Evolutionary conservation across 35 echinoderm and acorn worm genomes (phyloP).

Genomic region (Ptychodera flava): DNA sequence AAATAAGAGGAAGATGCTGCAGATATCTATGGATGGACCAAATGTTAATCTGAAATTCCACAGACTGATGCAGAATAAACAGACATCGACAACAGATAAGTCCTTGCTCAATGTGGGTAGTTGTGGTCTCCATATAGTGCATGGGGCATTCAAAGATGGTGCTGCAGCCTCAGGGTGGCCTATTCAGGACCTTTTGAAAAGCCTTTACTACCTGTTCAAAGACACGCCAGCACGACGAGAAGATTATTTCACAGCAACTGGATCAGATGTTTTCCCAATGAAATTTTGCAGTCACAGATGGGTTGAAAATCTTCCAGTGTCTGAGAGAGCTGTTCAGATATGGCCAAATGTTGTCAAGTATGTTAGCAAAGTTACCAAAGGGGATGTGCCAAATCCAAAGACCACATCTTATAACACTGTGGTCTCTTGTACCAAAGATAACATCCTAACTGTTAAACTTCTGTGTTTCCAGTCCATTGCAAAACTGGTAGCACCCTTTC

Average conservation of each 20-base stretch:
- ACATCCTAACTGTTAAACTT: slow-evolving; percentile 29
- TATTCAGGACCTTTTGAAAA: background rate
- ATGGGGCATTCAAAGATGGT: slow-evolving; percentile 47
- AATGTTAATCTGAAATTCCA: slow-evolving; percentile 42
- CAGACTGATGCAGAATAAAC: background rate
- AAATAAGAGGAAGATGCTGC: slow-evolving; percentile 23
- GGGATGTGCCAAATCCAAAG: slow-evolving; percentile 28
- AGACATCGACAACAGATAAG: slow-evolving; percentile 15
- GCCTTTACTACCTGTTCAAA: slow-evolving; percentile 31
- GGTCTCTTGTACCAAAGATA: slow-evolving; percentile 16
- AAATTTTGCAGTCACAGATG: slow-evolving; percentile 38
- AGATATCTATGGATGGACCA: slow-evolving; percentile 42
- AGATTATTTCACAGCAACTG: slow-evolving; percentile 28
- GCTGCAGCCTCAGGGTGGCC: too few relatives aligned
- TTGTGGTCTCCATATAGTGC: slow-evolving; percentile 46
- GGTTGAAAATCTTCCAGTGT: slow-evolving; percentile 19
- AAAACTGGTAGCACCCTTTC: slow-evolving; percentile 23
- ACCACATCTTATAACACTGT: slow-evolving; percentile 52
- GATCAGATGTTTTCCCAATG: slow-evolving; percentile 34
- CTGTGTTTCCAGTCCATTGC: slow-evolving; percentile 35
- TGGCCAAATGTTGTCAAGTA: slow-evolving; percentile 21
- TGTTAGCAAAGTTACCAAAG: slow-evolving; percentile 16
- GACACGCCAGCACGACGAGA: slow-evolving; percentile 63
- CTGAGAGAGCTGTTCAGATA: slow-evolving; percentile 29
- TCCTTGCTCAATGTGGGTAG: slow-evolving; percentile 19